phyloP scores from a whole-genome alignment of 2,888 invertebrate species.

The Unio pictorum region DNA sequence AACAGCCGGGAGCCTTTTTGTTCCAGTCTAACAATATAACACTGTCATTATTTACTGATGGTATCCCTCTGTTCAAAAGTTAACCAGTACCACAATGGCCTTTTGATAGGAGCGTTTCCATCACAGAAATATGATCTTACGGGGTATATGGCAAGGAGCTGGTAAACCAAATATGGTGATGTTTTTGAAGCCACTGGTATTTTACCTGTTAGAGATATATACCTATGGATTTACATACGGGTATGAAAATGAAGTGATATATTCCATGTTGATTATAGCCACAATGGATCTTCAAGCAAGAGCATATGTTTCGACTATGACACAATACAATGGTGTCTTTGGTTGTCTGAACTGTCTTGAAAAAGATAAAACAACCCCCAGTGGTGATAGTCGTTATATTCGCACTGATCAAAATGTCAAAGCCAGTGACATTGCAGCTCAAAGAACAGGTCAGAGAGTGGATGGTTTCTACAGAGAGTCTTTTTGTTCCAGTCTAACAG shows the following conservation, averaged over 20 bases:
- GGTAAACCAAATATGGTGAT: conserved; percentile 14
- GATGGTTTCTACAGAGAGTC: conserved; percentile 5
- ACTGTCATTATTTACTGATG: conserved; percentile 13
- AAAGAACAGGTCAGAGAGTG: not conserved
- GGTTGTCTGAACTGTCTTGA: conserved; percentile 18
- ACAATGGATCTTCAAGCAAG: too few relatives aligned
- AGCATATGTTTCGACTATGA: too few relatives aligned
- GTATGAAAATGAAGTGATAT: conserved; percentile 1
- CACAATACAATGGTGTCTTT: conserved; percentile 2
- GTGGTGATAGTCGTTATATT: conserved; percentile 16
- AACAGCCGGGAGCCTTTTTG: too few relatives aligned
- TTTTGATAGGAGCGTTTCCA: too few relatives aligned
- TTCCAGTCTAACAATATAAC: too few relatives aligned
- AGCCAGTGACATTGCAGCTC: conserved; percentile 6
- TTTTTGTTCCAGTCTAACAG: too few relatives aligned
- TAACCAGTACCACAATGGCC: too few relatives aligned
- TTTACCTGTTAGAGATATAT: conserved; percentile 10
- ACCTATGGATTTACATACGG: conserved; percentile 6
- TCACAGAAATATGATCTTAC: conserved; percentile 19
- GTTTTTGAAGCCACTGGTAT: conserved; percentile 22
- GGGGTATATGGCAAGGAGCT: conserved; percentile 5
- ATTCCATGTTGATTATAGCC: conserved; percentile 4
- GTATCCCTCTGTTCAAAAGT: too few relatives aligned
- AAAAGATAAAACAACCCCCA: not conserved
- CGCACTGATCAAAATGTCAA: conserved; percentile 6